Evolutionary conservation across 2,113 vertebrate genomes (phyloP).

Genomic region (Megaptera novaeangliae): DNA sequence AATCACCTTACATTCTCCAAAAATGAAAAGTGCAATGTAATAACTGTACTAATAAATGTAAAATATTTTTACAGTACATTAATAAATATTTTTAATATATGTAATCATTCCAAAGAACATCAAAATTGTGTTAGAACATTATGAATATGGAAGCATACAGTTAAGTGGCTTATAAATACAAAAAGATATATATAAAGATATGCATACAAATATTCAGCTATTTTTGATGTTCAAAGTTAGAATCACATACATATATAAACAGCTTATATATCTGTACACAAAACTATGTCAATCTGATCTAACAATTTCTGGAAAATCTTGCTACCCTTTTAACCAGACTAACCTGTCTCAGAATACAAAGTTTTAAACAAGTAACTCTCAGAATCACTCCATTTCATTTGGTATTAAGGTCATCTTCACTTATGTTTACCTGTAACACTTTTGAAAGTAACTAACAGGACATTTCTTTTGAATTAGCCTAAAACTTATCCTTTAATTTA

Average conservation of each 20-base stretch:
- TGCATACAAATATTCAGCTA: background rate
- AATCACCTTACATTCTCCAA: constrained; percentile 30
- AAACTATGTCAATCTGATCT: background rate
- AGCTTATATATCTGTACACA: background rate
- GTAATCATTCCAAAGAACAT: constrained; percentile 19
- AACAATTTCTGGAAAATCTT: constrained; percentile 7
- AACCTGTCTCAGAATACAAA: background rate
- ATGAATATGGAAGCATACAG: background rate
- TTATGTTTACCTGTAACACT: background rate
- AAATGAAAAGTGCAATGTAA: background rate
- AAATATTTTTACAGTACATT: background rate
- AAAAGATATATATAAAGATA: background rate
- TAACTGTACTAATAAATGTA: background rate
- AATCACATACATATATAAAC: background rate
- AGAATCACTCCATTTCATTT: background rate
- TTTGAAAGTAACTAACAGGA: constrained; percentile 11
- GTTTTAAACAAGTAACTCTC: background rate
- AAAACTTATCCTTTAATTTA: constrained; percentile 22
- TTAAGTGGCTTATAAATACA: background rate
- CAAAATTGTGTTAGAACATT: background rate
- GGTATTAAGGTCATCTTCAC: background rate
- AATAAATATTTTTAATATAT: background rate
- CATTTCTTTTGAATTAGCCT: constrained; percentile 30
- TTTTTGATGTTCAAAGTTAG: constrained; percentile 9
- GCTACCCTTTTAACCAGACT: background rate